Evolutionary conservation across 2,113 vertebrate genomes (phyloP).

Genomic region (Oryzias celebensis): DNA sequence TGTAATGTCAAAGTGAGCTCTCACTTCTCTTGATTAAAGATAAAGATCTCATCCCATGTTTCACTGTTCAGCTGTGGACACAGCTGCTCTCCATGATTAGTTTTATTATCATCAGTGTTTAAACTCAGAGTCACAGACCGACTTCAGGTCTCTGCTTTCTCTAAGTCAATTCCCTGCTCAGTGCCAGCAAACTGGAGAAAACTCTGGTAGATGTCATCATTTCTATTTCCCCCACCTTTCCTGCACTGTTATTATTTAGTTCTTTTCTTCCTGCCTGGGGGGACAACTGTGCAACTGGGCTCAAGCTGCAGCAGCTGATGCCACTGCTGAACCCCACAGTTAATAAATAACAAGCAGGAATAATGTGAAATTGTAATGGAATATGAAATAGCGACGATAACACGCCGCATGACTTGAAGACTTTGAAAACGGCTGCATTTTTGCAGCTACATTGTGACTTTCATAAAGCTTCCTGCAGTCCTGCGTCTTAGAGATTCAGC

Average conservation of each 20-base stretch:
- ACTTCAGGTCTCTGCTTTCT: neutral
- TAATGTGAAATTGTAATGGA: conserved; percentile 52
- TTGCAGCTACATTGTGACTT: conserved; percentile 1
- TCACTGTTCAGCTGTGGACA: neutral
- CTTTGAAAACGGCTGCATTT: conserved; percentile 10
- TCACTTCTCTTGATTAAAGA: no score
- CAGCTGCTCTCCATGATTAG: no score
- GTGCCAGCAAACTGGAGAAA: conserved; percentile 10
- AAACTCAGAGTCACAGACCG: neutral
- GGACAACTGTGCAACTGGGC: conserved; percentile 38
- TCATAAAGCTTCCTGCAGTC: neutral
- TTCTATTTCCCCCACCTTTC: conserved; percentile 44
- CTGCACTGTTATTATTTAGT: conserved; percentile 44
- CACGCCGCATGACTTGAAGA: conserved; percentile 6
- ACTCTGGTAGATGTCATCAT: conserved; percentile 27
- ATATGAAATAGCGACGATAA: conserved; percentile 39
- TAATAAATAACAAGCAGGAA: conserved; percentile 55
- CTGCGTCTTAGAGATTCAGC: neutral
- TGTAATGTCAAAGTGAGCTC: no score
- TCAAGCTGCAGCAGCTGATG: conserved; percentile 32
- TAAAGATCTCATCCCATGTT: neutral
- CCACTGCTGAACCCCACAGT: conserved; percentile 33
- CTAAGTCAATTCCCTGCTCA: conserved; percentile 9
- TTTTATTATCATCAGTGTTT: no score
- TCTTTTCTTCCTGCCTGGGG: conserved; percentile 52